Evolutionary conservation across 2,888 invertebrate species (phyloP).

Genomic region (Artemia sinica): DNA sequence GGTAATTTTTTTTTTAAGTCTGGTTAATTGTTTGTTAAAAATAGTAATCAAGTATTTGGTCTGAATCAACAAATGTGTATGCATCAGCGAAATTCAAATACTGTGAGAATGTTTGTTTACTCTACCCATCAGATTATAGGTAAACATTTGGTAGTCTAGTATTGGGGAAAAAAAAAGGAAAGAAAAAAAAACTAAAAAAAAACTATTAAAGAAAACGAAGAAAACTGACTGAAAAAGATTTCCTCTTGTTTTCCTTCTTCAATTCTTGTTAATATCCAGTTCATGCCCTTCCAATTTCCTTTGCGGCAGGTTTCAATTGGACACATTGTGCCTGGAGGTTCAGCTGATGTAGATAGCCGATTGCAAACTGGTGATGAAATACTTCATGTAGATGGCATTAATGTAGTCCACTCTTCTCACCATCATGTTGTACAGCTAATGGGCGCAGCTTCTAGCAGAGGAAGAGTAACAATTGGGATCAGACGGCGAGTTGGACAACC

Average conservation of each 20-base stretch:
- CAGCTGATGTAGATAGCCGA: conserved; percentile 76
- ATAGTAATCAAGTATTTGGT: too few relatives aligned
- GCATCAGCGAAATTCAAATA: too few relatives aligned
- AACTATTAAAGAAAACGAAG: neutral
- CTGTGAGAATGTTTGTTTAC: neutral
- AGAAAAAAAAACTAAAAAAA: conserved; percentile 9
- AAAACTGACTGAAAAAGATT: neutral
- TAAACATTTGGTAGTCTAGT: neutral
- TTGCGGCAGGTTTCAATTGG: conserved; percentile 64
- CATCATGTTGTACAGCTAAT: conserved; percentile 82
- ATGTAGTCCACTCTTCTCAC: conserved; percentile 70
- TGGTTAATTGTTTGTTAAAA: too few relatives aligned
- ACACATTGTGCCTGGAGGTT: conserved; percentile 86
- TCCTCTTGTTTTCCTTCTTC: neutral
- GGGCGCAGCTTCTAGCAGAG: conserved; percentile 67
- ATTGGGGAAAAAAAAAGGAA: conserved; percentile 14
- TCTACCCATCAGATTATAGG: neutral
- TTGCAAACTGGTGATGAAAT: conserved; percentile 84
- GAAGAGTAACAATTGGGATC: conserved; percentile 64
- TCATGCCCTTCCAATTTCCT: conserved; percentile 10
- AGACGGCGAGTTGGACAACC: conserved; percentile 37
- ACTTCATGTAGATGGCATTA: conserved; percentile 73
- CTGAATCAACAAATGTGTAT: too few relatives aligned
- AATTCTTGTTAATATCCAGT: conserved; percentile 4
- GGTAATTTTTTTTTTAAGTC: too few relatives aligned